Evolutionary conservation across 2,113 vertebrate genomes (phyloP), one percentile per base, ranked within the genome.

Genomic region (Burhinus oedicnemus): DNA sequence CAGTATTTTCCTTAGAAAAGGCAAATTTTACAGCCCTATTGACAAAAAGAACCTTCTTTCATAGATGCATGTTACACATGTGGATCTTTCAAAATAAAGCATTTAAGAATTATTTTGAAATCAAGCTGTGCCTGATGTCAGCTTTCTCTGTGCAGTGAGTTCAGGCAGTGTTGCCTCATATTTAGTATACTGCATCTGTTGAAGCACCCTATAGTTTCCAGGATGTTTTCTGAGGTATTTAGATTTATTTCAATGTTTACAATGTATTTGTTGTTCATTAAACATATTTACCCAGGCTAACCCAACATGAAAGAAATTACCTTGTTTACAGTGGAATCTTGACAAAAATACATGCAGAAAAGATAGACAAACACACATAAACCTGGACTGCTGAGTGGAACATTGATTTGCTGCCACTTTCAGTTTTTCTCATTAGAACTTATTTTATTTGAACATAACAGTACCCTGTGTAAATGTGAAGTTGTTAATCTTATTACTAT

Each of bases 391-490:
- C 91, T 82, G 71, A 95, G 95, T 98, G 98, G 98, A 98, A 98
- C 97, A 97, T 90, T 96, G 96, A 97, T 98, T 97, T 97, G 96
- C 95, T 98, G 97, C 96, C 44, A 75, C 72, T 97, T 98, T 72
- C 97, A 97, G 93, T 98, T 98, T 98, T 98, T 98, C 98, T 98
- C 98, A 98, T 98, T 98, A 98, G 98, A 98, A 98, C 97, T 97
- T 98, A 97, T 95, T 98, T 98, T 98, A 97, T 98, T 98, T 98
- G 98, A 98, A 97, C 98, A 96, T 98, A 98, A 98, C 98, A 97
- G 97, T 97, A 98, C 97, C 91, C 97, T 96, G 18, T 98, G 98
- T 98, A 98, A 98, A 98, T 97, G 96, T 30, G 71, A 98, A 96
- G 93, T 93, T 97, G 97, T 98, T 98, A 98, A 98, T 98, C 98